phyloP scores from a whole-genome alignment of 2,797 vertebrate species.

The Iguana delicatissima region DNA sequence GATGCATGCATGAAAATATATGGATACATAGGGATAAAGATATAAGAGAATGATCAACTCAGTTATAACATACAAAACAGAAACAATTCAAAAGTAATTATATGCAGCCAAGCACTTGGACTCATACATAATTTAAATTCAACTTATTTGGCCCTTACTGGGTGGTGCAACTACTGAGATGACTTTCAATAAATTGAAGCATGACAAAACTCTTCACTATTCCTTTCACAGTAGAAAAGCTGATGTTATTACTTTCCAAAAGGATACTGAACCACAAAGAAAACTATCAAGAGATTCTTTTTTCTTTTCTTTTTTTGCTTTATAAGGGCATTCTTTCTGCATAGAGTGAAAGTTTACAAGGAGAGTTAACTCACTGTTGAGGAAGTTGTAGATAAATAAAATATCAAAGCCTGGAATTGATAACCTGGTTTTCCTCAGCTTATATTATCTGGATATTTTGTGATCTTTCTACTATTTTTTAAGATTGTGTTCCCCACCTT shows the following conservation, averaged over 20 bases:
- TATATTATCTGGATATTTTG: not conserved
- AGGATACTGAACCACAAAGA: conserved; percentile 35
- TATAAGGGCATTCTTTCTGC: not conserved
- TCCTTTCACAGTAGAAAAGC: conserved; percentile 25
- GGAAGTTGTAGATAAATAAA: not conserved
- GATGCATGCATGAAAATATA: conserved; percentile 23
- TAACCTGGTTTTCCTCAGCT: not conserved
- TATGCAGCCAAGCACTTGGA: conserved; percentile 67
- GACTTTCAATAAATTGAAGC: conserved; percentile 39
- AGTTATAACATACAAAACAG: conserved; percentile 68
- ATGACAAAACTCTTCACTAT: conserved; percentile 59
- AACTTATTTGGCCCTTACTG: conserved; percentile 66
- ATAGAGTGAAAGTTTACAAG: not conserved
- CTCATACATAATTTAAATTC: conserved; percentile 72
- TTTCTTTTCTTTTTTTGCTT: conserved; percentile 23
- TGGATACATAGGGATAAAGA: not conserved
- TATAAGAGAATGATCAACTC: conserved; percentile 62
- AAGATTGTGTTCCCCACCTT: not conserved
- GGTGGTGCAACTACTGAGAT: conserved; percentile 49
- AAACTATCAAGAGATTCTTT: conserved; percentile 20
- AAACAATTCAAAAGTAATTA: conserved; percentile 74
- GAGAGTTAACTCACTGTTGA: not conserved
- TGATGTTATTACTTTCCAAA: conserved; percentile 22
- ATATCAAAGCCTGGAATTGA: not conserved
- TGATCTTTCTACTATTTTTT: not conserved